Evolutionary conservation across 2,888 invertebrate species (phyloP), one percentile per base, ranked within the genome.

Genomic region (Agonopterix alstromeriana): DNA sequence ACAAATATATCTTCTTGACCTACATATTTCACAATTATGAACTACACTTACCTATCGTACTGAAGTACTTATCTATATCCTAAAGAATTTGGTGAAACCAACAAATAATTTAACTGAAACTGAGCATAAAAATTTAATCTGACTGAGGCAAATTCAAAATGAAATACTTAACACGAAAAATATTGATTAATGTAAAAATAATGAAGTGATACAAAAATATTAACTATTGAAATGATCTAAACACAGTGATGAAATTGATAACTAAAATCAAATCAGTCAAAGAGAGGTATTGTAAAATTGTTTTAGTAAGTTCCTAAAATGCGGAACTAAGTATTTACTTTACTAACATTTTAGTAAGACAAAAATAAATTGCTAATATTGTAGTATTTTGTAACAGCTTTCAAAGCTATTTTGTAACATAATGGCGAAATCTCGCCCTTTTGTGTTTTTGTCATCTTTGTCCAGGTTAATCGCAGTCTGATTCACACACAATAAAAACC

Each of bases 391-490:
- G 11, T 11, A 12, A 12, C 9, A 11, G 10, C 11, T 42, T 12
- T 42, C 14, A 10, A n/a, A 38, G 38, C 38, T 38, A n/a, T 38
- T 44, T 44, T 45, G 12, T 36, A 12, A 36, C 14, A 7, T 36
- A 45, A 45, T 35, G 45, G 45, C 45, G 45, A 45, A 36, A n/a
- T 12, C 8, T 45, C 45, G 45, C 45, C 36, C 38, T 36, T 36
- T 17, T 45, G 27, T 44, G 45, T 45, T 45, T 45, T 45, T 45
- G 10, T 8, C 10, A 36, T 45, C 45, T 43, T 38, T 10, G n/a
- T 42, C 10, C 45, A 45, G 45, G 45, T 45, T 36, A 10, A 45
- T 36, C 14, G 11, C 45, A 9, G 36, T 45, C 9, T 43, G 10
- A 35, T 11, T 12, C 10, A 35, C 43, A 43, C 27, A 7, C 9